Base-by-base conservation (phyloP, 2,888 invertebrate species). In the Cecidostiba fungosa region DNA sequence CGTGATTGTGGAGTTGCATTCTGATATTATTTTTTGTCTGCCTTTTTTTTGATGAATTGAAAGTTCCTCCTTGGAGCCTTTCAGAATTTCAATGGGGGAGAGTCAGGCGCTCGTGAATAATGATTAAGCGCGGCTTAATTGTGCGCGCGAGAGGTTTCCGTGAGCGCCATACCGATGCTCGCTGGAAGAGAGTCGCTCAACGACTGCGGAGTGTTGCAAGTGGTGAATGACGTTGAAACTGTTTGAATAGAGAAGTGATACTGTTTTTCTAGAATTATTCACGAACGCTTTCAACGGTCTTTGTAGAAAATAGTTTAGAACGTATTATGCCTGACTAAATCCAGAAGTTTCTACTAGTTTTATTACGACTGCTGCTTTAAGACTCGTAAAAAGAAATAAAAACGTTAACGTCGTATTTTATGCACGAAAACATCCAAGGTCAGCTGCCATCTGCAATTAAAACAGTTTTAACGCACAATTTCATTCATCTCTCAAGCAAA, bases 81-180 rank as follows among this genome's bases (percentile, higher is more conserved):
- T 26, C 19, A 12, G 72, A 70, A 80, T 80, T 72, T 47, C 36
- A 72, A 54, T 70, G 36, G 5, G 43, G 4, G 16, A 43, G 43
- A 66, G 29, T 23, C 8, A 19, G 23, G 10, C 8, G 70, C 19
- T 23, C 32, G 66, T 47, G 82, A 69, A 82, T 69, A 82, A 76
- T 72, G 72, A 80, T 72, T 36, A 14, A 54, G 72, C 26, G 54
- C 10, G 62, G 32, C 23, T 54, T 72, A 50, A 50, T 70, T 80
- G 70, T 50, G 16, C 16, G 3, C 39, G 16, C 2, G 26, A 4
- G n/a, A 12, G 5, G 32, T 4, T 78, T 47, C 3, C 66, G 66
- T 12, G 78, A 29, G 29, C 10, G 19, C 19, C 29, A 26, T 78
- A 12, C 78, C 43, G 66, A 77, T 77, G n/a, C 54, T 59, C 19